Base-by-base conservation (phyloP, 2,888 invertebrate genomes). In the Ischnura elegans region DNA sequence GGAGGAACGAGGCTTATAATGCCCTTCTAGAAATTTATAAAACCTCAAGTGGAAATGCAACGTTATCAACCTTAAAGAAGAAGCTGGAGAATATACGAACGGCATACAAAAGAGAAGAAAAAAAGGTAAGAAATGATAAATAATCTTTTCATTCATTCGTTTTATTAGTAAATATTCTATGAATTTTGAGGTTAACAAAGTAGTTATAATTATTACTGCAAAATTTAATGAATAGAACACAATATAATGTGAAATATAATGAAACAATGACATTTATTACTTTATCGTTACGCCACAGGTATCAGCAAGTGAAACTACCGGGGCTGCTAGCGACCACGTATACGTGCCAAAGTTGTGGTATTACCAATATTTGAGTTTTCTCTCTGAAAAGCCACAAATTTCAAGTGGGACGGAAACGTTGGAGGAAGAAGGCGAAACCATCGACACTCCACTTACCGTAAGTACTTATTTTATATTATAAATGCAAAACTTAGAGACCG, bases 101-200 rank as follows among this genome's bases (percentile, higher is more conserved):
- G 13, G 55, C 55, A 55, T 16, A 55, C 21, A 55, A 55, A 55
- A 55, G 55, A 55, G 55, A 55, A 55, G n/a, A n/a, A n/a, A n/a
- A n/a, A n/a, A 55, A 55, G 55, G 55, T 55, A 55, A 55, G 55
- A 55, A 55, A 55, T 55, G 55, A 55, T 55, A 55, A 55, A 55
- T 55, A 55, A 55, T 55, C 55, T 55, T 55, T 55, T 55, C 55
- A 16, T 55, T 55, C 55, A 55, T 55, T 55, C 55, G 55, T 55
- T 55, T 55, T 55, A 55, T 55, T 55, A 55, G 55, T 55, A 55
- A 55, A 55, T 16, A 55, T 55, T 55, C 55, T 55, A 55, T 55
- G 55, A 55, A 55, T 55, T 55, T 55, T 5, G 55, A 55, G 55
- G 55, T 55, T 55, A 55, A 55, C 55, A 55, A 4, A 55, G 8